These are phyloP conservation scores for Ploceus nigricollis DNA, from an alignment of 2,113 vertebrate genomes.

Conservation along the genomic window DNA sequence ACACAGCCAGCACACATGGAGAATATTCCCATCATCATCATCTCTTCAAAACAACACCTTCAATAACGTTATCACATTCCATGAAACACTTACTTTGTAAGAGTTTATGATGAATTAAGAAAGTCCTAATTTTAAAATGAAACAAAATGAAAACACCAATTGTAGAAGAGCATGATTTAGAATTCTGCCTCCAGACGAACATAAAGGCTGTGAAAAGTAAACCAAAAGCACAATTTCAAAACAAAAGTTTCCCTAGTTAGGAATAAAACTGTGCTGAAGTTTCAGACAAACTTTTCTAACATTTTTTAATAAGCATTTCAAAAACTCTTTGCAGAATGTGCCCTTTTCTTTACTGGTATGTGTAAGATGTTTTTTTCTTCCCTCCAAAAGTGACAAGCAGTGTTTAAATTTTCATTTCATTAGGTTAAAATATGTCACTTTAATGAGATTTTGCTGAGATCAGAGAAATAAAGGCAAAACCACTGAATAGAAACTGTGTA, in stretches of 20 bases:
- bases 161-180: neutral
- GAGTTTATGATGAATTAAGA: neutral
- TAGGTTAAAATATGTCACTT: neutral
- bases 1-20: neutral
- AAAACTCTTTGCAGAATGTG: neutral
- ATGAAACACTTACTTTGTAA: neutral
- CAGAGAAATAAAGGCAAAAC: neutral
- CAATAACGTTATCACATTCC: neutral
- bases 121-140: neutral
- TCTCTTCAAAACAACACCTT: neutral
- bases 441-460: neutral
- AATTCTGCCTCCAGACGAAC: neutral
- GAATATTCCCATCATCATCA: neutral
- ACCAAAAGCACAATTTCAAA: neutral
- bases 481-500: neutral
- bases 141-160: neutral
- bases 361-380: neutral
- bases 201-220: neutral
- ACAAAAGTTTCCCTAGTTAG: neutral
- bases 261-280: neutral
- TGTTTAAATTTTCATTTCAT: constrained; percentile 23
- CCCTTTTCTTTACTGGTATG: neutral
- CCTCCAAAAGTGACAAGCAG: neutral
- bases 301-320: neutral
- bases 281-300: neutral